Evolutionary conservation across 2,113 vertebrate species (phyloP), one percentile per base, ranked within the genome.

Genomic region (Candoia aspera): DNA sequence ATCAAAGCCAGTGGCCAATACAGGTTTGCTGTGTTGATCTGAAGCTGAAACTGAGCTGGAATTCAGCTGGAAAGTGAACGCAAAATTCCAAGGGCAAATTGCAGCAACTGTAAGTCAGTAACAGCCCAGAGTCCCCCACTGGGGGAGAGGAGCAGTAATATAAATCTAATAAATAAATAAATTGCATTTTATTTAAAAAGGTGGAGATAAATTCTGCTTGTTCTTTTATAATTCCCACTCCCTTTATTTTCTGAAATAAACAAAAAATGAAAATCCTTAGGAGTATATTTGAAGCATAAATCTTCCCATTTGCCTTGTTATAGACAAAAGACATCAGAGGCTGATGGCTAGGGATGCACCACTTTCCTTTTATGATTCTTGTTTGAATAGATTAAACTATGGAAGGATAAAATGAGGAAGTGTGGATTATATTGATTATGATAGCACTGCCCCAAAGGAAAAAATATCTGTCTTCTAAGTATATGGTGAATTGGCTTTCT

Each of bases 261-360:
- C 95, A 95, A 97, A 96, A 95, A 92, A 93, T 92, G 89, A 96
- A 97, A 95, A 79, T 59, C 95, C 94, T 96, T 96, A 94, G 90
- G 95, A 95, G 94, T 92, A 79, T 94, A 94, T 94, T 97, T 96
- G 13, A 95, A 90, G 90, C 91, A 91, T 94, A 96, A 97, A 96
- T 96, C 95, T 96, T 91, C 86, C 91, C 90, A 93, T 96, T 29
- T 90, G 42, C n/a, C 87, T 79, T 29, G 79, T 17, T 24, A 90
- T 23, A 92, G 94, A 49, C 93, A 83, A 91, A 92, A 91, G 84
- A 93, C 94, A 94, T 84, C 46, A 90, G 93, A 91, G 62, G 88
- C 92, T 54, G 83, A 62, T 64, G 95, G 93, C 94, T 93, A 96
- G 90, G 85, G 93, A 95, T 86, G 93, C 91, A 94, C 93, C 91